Percentiles rank a stretch among this genome's conserved stretches.
Conservation (phyloP, 2,888 invertebrate genomes). For the Chrysolina oricalcia region DNA sequence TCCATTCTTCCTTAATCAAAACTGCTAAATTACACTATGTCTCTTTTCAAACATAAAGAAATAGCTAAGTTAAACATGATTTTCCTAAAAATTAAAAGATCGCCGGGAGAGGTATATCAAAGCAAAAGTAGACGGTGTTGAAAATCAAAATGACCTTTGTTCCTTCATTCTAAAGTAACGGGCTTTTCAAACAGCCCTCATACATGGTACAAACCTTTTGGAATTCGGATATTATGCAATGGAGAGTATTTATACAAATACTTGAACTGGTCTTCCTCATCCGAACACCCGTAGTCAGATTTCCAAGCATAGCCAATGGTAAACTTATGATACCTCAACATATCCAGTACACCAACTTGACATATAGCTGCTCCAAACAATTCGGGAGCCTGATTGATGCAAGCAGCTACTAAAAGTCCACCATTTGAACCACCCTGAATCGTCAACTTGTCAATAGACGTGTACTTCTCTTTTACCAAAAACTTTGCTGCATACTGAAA, state of each 20-base stretch:
- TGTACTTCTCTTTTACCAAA: conserved; percentile 87
- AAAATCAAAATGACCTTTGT: not conserved
- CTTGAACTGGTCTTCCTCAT: conserved; percentile 88
- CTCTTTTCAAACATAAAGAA: too few species aligned
- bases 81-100: too few species aligned
- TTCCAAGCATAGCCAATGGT: conserved; percentile 98
- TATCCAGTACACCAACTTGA: conserved; percentile 97
- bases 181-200: not conserved
- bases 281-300: conserved; percentile 95
- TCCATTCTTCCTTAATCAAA: too few species aligned
- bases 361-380: conserved; percentile 94
- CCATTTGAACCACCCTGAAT: conserved; percentile 98
- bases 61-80: too few species aligned
- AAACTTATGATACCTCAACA: conserved; percentile 98
- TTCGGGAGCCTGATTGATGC: conserved; percentile 95
- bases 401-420: conserved; percentile 95
- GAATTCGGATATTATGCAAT: conserved; percentile 89
- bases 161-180: too few species aligned
- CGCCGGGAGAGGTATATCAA: too few species aligned
- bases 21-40: too few species aligned
- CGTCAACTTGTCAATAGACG: conserved; percentile 81
- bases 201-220: conserved; percentile 70
- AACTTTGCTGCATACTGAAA: conserved; percentile 94
- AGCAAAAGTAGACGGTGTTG: too few species aligned
- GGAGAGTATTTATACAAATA: conserved; percentile 93